Percentiles rank a stretch among this genome's conserved stretches.
These are phyloP conservation scores for Samia ricini DNA, from an alignment of 1,140 invertebrate genomes.

Conservation along the genomic window DNA sequence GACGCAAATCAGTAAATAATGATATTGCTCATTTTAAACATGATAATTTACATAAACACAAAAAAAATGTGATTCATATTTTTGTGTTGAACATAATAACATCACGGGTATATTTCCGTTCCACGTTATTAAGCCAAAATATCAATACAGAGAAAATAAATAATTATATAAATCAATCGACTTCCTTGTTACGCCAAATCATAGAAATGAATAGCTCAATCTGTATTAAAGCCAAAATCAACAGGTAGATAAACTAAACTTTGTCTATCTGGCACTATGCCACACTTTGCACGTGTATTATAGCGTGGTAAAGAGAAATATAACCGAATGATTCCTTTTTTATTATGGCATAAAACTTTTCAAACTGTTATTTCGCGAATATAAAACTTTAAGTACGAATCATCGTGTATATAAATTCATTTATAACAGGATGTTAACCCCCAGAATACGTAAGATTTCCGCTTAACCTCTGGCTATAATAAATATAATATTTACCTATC, in stretches of 20 bases:
- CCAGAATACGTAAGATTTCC: conserved; percentile 8
- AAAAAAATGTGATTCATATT: no score
- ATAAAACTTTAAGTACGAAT: conserved; percentile 19
- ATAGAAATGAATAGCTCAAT: conserved; percentile 37
- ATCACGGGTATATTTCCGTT: neutral
- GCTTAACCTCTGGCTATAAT: neutral
- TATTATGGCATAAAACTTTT: conserved; percentile 11
- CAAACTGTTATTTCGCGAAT: conserved; percentile 8
- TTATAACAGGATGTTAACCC: conserved; percentile 19
- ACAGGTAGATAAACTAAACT: conserved; percentile 44
- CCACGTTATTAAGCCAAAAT: neutral
- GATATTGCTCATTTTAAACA: no score
- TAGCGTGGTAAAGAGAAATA: conserved; percentile 24
- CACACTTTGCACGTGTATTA: conserved; percentile 33
- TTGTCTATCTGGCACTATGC: conserved; percentile 41
- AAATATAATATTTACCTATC: conserved; percentile 1
- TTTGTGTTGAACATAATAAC: neutral
- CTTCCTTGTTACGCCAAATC: neutral
- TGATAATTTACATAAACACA: no score
- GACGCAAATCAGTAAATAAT: no score
- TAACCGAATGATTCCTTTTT: conserved; percentile 18
- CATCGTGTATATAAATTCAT: conserved; percentile 15
- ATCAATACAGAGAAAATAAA: neutral
- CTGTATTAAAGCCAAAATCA: conserved; percentile 50
- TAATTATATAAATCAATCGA: conserved; percentile 8